Base-by-base conservation (phyloP, 2,113 vertebrate genomes). In the Butorides virescens region DNA sequence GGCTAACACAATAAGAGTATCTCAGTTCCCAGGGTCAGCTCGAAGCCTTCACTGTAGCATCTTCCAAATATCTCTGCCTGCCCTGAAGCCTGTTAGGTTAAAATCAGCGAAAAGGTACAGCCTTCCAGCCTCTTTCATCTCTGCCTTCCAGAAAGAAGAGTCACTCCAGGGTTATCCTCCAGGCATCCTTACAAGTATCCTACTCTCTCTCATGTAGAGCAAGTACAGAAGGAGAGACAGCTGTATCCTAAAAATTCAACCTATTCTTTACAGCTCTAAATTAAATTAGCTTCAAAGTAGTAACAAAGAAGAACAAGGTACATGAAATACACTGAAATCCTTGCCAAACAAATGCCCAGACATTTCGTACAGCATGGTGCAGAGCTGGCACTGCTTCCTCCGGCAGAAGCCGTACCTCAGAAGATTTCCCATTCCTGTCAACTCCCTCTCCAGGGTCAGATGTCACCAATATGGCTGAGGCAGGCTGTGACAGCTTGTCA, bases 401-500 rank as follows among this genome's bases (percentile, higher is more conserved):
- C 71, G 25, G 39, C 83, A 59, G 58, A 79, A 96, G 80, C 77
- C 46, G n/a, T 25, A 55, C 46, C 66, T 81, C 92, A 84, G 56
- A 94, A 87, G 75, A 56, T 37, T 61, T 76, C 62, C 81, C 75
- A 62, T 83, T 90, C 27, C 61, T 81, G 78, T 36, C 85, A 91
- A 9, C 71, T 93, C 79, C 32, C 49, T 88, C 73, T 91, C 46
- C 7, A 61, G 66, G 91, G 92, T 96, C 83, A 83, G 86, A 74
- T 70, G 44, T 93, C 90, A 95, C 44, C 66, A 76, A 49, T 14
- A 50, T 9, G 50, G 86, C 90, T 75, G 32, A 68, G 86, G 39
- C 61, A 95, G 59, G 42, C 71, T 81, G 47, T 92, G 66, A 81
- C 74, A 91, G 62, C 39, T 95, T 97, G 73, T 94, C 90, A 92